Evolutionary conservation across 2,888 invertebrate species (phyloP).

Genomic region (Nezara viridula): DNA sequence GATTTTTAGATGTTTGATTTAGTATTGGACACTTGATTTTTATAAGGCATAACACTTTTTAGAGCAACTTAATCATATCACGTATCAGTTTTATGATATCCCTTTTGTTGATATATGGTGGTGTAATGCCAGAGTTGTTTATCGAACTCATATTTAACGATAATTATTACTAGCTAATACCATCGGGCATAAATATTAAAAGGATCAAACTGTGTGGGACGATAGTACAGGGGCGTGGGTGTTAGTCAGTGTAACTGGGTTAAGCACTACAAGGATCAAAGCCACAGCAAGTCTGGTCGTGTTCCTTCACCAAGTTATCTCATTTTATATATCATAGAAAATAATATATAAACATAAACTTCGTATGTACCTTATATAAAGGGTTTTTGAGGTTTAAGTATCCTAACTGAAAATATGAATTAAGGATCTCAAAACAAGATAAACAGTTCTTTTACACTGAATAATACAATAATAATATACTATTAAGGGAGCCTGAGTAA

Average conservation of each 20-base stretch:
- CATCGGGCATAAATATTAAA: neutral
- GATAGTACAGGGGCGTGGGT: neutral
- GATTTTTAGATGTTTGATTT: neutral
- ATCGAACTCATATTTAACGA: neutral
- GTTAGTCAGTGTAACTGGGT: neutral
- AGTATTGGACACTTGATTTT: neutral
- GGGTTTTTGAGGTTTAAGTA: too few relatives aligned
- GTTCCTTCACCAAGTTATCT: neutral
- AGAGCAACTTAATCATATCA: neutral
- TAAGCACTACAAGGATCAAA: neutral
- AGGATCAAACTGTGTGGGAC: neutral
- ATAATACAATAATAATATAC: too few relatives aligned
- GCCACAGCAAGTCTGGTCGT: neutral
- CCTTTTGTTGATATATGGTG: neutral
- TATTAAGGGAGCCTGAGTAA: too few relatives aligned
- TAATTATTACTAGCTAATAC: neutral
- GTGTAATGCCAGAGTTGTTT: neutral
- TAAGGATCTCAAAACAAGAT: too few relatives aligned
- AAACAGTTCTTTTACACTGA: too few relatives aligned
- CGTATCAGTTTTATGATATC: neutral
- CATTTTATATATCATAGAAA: neutral
- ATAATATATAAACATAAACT: too few relatives aligned
- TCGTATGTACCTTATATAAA: too few relatives aligned
- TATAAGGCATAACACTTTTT: neutral
- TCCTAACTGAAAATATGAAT: too few relatives aligned